Conservation (phyloP, 1,140 invertebrate genomes). For the Pollicipes pollicipes region DNA sequence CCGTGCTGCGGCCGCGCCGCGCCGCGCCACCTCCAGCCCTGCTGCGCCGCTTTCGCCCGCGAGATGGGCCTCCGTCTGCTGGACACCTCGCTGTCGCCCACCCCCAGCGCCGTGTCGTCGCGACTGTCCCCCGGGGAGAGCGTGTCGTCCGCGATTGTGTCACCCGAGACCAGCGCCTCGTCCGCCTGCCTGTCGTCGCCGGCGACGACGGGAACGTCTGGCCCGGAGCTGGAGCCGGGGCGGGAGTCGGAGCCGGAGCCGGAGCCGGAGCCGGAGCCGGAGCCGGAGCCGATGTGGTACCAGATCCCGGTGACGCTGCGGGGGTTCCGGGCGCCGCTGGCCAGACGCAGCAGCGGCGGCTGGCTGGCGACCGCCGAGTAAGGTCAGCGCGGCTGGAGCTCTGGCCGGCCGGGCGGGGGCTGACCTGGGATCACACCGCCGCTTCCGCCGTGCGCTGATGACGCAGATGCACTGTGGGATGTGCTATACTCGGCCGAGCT, state of each 20-base stretch:
- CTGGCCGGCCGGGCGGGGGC: too few species aligned
- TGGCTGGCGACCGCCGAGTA: neutral
- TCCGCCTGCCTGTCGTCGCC: neutral
- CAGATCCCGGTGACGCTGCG: neutral
- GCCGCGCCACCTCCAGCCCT: neutral
- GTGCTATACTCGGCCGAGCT: too few species aligned
- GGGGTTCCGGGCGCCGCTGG: neutral
- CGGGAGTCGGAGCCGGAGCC: neutral
- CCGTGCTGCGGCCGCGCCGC: neutral
- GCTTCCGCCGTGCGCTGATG: too few species aligned
- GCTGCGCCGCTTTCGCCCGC: neutral
- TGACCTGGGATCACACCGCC: too few species aligned
- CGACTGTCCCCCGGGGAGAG: neutral
- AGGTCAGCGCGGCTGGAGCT: too few species aligned
- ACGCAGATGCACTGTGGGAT: too few species aligned
- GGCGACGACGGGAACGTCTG: too few species aligned
- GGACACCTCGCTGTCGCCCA: neutral
- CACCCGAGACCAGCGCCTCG: too few species aligned
- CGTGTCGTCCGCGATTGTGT: neutral
- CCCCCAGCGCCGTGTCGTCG: neutral
- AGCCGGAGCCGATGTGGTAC: neutral
- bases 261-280: neutral
- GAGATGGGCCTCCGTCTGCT: neutral
- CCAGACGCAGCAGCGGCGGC: too few species aligned
- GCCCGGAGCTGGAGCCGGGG: neutral